Conservation (phyloP, 2,797 vertebrate species). For the Brachymystax lenok region DNA sequence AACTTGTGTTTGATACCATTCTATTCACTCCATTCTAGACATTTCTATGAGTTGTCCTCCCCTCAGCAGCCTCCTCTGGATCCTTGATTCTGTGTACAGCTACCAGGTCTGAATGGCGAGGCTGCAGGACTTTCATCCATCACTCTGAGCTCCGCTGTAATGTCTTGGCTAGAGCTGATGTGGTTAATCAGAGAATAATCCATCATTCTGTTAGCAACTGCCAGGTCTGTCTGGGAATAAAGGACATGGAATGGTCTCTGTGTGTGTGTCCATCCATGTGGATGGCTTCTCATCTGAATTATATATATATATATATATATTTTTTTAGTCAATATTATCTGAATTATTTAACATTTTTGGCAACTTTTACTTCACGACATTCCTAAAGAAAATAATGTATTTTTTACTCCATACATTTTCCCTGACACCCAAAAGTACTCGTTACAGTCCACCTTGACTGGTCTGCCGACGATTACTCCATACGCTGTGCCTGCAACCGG, state of each 20-base stretch:
- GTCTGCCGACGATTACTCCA: too few relatives aligned
- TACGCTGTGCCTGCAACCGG: too few relatives aligned
- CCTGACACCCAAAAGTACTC: too few relatives aligned
- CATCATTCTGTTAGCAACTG: constrained; percentile 65
- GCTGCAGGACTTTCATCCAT: background rate
- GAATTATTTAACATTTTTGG: too few relatives aligned
- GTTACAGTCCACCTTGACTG: too few relatives aligned
- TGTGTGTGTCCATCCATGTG: background rate
- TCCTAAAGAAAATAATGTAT: too few relatives aligned
- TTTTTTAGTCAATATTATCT: too few relatives aligned
- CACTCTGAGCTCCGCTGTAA: constrained; percentile 6
- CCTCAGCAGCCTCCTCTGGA: background rate
- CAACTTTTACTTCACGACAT: too few relatives aligned
- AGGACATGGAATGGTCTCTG: background rate
- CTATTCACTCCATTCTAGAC: background rate
- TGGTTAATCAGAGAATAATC: constrained; percentile 58
- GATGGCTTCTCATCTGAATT: too few relatives aligned
- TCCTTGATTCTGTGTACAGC: background rate
- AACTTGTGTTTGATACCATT: too few relatives aligned
- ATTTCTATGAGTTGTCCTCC: background rate
- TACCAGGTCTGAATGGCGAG: background rate
- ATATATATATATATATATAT: too few relatives aligned
- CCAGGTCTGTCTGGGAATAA: constrained; percentile 60
- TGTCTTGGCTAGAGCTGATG: constrained; percentile 26
- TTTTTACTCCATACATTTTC: too few relatives aligned